These are phyloP conservation scores for Heliconius sara DNA, from an alignment of 2,888 invertebrate species.

Conservation along the genomic window DNA sequence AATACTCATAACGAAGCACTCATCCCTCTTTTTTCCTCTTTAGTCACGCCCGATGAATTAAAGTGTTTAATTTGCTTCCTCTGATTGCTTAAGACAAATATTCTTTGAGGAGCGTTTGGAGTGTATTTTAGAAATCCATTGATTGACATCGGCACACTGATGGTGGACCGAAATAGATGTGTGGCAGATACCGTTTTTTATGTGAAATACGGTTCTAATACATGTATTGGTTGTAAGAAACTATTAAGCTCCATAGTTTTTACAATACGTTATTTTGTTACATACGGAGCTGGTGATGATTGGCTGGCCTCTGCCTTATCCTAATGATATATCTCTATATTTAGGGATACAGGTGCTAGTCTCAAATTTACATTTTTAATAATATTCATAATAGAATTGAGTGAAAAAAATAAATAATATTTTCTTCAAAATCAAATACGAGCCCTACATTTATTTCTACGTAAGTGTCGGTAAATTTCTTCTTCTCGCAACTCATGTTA, in stretches of 20 bases:
- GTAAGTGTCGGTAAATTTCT: neutral
- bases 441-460: neutral
- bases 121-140: conserved; percentile 61
- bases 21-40: conserved; percentile 62
- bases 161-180: conserved; percentile 45
- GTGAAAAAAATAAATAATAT: neutral
- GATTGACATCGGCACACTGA: conserved; percentile 66
- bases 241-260: neutral
- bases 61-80: conserved; percentile 82
- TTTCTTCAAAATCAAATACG: neutral
- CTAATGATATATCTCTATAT: too few relatives aligned
- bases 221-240: neutral
- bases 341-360: too few relatives aligned
- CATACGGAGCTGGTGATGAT: neutral
- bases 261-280: neutral
- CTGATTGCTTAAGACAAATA: conserved; percentile 70
- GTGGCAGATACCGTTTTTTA: conserved; percentile 20
- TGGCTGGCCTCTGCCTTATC: too few relatives aligned
- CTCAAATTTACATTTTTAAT: too few relatives aligned
- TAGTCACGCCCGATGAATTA: conserved; percentile 81
- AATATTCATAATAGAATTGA: neutral
- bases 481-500: neutral
- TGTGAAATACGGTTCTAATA: neutral
- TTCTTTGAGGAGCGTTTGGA: conserved; percentile 57
- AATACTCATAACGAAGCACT: conserved; percentile 31